Conservation (phyloP, 37 sponge, comb jelly and placozoan genomes). For the Agelas oroides region DNA sequence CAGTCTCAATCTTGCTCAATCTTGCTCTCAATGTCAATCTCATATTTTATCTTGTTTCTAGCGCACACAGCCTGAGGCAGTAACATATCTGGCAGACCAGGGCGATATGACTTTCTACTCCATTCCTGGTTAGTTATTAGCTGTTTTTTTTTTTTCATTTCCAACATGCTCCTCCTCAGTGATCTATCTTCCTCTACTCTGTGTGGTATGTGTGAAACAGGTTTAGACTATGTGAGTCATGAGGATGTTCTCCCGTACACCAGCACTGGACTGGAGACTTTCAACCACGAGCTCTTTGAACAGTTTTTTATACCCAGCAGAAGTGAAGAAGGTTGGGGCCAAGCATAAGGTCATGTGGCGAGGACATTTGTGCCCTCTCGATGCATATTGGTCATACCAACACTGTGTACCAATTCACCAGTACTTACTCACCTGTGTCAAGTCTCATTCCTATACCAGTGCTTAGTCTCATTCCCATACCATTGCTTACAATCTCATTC, state of each 20-base stretch:
- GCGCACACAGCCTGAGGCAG: conserved; percentile 79
- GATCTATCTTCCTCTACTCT: no score
- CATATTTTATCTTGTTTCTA: conserved; percentile 4
- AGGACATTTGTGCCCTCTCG: no score
- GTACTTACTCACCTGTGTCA: no score
- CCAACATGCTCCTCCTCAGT: no score
- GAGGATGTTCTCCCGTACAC: conserved; percentile 94
- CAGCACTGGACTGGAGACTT: conserved; percentile 61
- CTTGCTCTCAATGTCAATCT: no score
- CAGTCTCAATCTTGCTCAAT: background rate
- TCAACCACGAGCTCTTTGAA: conserved; percentile 88
- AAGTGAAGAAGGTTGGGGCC: conserved; percentile 30
- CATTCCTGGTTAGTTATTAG: conserved; percentile 60
- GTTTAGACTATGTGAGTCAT: conserved; percentile 95
- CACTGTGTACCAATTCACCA: no score
- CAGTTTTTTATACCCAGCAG: conserved; percentile 78
- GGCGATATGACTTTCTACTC: conserved; percentile 63
- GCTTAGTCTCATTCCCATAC: no score
- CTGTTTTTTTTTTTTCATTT: background rate
- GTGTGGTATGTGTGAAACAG: no score
- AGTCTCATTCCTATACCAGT: no score
- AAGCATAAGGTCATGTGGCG: no score
- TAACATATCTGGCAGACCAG: conserved; percentile 72
- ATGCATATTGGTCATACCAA: no score
- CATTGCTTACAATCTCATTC: no score